Base-by-base conservation (phyloP, 2,113 vertebrate species). In the Marcusenius ussheri region DNA sequence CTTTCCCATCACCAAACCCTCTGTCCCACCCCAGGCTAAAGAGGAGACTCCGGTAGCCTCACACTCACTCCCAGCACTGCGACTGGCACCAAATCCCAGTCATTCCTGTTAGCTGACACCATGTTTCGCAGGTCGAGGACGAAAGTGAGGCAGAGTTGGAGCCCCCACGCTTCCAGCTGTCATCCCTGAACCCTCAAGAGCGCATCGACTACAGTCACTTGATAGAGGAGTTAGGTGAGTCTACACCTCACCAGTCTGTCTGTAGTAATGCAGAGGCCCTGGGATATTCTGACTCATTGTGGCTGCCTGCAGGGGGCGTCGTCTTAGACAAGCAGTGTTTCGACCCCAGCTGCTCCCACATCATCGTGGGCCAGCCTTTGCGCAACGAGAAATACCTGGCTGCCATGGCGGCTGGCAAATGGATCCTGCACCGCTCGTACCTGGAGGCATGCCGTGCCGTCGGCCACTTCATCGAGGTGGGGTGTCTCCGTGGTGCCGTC, bases 371-470 rank as follows among this genome's bases (percentile, higher is more conserved):
- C 35, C 96, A 96, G 89, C 98, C 98, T 0, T 96, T 99, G 91
- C 96, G 98, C 0, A 99, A 99, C 31, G 98, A 99, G 91, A 99
- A 99, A 80, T 99, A 98, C 91, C 91, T 99, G 92, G 98, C 98
- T 5, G 98, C 98, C 0, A 97, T 99, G 97, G 98, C 98, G 17
- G 97, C 98, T 0, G 98, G 98, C 0, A 99, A 99, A 91, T 99
- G 98, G 98, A 97, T 99, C 88, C 97, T 99, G 42, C 98, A 99
- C 91, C 97, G 98, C 74, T 99, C 98, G 7, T 99, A 99, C 93
- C 93, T 99, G 89, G 98, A 99, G 91, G 97, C 98, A 0, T 99
- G 97, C 45, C 96, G 98, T 89, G 92, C 95, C 11, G 96, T 96
- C 10, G 96, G 94, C 0, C 93, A 58, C 92, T 99, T 98, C 88